These are phyloP conservation scores for Lepus americanus DNA, from an alignment of 2,113 vertebrate species.

Conservation along the genomic window DNA sequence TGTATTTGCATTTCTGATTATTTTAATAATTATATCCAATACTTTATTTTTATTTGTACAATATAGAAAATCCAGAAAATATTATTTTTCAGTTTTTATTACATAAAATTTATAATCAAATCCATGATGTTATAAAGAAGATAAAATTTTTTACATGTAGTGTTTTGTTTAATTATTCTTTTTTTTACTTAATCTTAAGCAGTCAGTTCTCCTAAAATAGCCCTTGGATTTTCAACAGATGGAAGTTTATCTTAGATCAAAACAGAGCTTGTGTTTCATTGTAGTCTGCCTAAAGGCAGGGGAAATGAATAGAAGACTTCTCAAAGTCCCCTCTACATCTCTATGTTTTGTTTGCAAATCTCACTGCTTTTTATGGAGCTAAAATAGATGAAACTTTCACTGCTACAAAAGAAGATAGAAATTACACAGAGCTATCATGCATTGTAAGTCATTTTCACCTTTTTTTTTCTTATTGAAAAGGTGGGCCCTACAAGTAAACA, in stretches of 20 bases:
- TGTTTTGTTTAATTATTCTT: constrained; percentile 51
- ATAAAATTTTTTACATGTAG: constrained; percentile 35
- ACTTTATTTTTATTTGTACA: constrained; percentile 1
- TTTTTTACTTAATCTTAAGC: constrained; percentile 44
- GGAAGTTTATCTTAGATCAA: constrained; percentile 78
- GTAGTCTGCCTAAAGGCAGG: constrained; percentile 63
- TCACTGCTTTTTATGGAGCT: neutral
- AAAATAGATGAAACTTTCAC: neutral
- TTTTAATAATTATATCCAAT: constrained; percentile 37
- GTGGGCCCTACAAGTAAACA: neutral
- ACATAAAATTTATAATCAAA: constrained; percentile 35
- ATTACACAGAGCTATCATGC: neutral
- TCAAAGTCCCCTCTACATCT: neutral
- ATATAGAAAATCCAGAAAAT: constrained; percentile 28
- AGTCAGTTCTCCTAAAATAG: constrained; percentile 54
- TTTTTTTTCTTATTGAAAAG: constrained; percentile 41
- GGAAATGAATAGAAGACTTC: constrained; percentile 28
- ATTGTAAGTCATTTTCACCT: constrained; percentile 15
- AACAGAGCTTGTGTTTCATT: constrained; percentile 72
- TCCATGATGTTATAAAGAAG: constrained; percentile 38
- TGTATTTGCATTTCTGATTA: neutral
- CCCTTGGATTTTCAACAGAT: constrained; percentile 75
- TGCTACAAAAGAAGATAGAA: constrained; percentile 4
- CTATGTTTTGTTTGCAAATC: constrained; percentile 4
- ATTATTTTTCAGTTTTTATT: constrained; percentile 45